phyloP scores from a whole-genome alignment of 2,113 vertebrate genomes.

The Elephas maximus region DNA sequence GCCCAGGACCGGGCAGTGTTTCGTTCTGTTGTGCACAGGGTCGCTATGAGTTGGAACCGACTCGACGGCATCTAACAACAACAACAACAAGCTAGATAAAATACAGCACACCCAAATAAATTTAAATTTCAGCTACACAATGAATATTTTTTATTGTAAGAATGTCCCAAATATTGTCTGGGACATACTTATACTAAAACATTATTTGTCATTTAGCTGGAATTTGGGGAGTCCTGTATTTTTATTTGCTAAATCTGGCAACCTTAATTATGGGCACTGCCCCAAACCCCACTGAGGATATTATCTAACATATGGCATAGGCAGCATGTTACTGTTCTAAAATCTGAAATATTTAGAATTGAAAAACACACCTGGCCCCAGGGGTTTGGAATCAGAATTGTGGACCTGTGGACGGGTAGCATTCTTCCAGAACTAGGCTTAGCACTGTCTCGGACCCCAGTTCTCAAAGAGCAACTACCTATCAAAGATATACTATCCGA shows the following conservation, averaged over 20 bases:
- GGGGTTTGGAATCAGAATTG: background rate
- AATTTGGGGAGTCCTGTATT: conserved; percentile 22
- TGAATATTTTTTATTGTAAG: background rate
- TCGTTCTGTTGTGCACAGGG: too few species aligned
- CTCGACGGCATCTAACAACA: too few species aligned
- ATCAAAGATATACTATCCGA: background rate
- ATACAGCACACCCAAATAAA: background rate
- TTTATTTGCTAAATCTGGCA: conserved; percentile 53
- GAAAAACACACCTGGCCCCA: background rate
- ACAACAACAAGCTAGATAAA: background rate
- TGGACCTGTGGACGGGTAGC: background rate
- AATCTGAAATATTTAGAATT: conserved; percentile 43
- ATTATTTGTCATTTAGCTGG: conserved; percentile 15
- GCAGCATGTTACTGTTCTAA: background rate
- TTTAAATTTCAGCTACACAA: conserved; percentile 36
- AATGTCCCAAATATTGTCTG: background rate
- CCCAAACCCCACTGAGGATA: background rate
- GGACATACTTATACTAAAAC: background rate
- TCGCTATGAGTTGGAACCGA: too few species aligned
- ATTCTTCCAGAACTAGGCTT: background rate
- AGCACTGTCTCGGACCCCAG: background rate
- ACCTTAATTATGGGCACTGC: conserved; percentile 4
- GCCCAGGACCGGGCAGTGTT: too few species aligned
- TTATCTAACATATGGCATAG: conserved; percentile 30
- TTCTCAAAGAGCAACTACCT: background rate